Conservation (phyloP, 1,140 invertebrate species). For the Plodia interpunctella region DNA sequence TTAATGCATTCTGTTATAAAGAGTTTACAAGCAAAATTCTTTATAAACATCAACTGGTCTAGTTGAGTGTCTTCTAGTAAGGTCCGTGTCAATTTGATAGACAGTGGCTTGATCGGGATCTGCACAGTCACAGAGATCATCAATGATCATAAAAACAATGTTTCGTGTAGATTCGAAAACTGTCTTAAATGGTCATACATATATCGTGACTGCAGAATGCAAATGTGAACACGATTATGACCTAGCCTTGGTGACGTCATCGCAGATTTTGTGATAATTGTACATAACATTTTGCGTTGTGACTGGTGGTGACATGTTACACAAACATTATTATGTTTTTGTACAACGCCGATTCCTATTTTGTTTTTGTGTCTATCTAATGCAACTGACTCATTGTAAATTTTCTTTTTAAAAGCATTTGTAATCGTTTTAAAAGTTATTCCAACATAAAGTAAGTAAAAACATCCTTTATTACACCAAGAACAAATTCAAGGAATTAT, state of each 20-base stretch:
- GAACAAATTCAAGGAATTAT: no score
- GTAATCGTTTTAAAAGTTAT: no score
- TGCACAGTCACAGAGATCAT: no score
- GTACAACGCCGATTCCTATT: neutral
- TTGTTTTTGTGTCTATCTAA: neutral
- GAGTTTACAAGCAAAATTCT: no score
- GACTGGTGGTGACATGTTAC: conserved; percentile 9
- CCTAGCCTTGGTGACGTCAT: conserved; percentile 32
- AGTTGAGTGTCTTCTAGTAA: no score
- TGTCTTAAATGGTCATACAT: neutral
- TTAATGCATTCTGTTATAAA: no score
- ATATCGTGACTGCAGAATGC: conserved; percentile 18
- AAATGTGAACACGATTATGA: conserved; percentile 29
- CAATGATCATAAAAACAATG: neutral
- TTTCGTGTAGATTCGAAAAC: neutral
- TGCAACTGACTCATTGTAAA: neutral
- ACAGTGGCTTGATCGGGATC: no score
- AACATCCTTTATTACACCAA: no score
- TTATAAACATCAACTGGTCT: no score
- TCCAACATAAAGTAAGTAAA: no score
- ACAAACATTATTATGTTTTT: neutral
- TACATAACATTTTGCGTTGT: conserved; percentile 8
- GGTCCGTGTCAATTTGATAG: no score
- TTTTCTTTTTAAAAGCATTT: neutral
- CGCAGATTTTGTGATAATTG: conserved; percentile 14